Evolutionary conservation across 2,888 invertebrate genomes (phyloP), one percentile per base, ranked within the genome.

Genomic region (Tuta absoluta): DNA sequence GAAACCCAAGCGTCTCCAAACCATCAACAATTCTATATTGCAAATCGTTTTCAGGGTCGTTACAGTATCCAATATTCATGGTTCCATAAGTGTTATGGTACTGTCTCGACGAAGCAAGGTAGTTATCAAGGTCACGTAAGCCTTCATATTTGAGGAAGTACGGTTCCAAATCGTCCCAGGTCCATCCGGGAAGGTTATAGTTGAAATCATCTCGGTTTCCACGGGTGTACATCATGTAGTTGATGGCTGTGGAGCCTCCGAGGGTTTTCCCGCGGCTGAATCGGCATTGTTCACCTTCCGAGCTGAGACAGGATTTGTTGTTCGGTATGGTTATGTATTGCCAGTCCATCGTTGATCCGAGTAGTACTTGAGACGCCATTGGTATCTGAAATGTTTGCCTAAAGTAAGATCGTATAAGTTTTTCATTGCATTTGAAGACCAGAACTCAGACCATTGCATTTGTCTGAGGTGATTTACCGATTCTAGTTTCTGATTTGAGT

Each of bases 211-310:
- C 57, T 0, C 73, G 76, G 66, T 79, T 81, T 1, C 88, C 88
- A 37, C 89, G 81, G 1, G 78, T 76, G 72, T 86, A 86, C 68
- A 87, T 69, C 87, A 89, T 86, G 71, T 80, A 79, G 74, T 89
- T 89, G 70, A 84, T 82, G 71, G 77, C 77, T 62, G 87, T 82
- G 67, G 88, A 86, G 63, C 88, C 88, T 0, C 88, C 88, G 62
- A 89, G 82, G 33, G 82, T 79, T 65, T 79, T 81, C 65, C 89
- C 88, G 66, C 87, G 82, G 64, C 71, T 75, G 67, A 82, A 81
- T 56, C 76, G 77, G 66, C 88, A 88, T 65, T 72, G 72, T 19
- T 61, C 63, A 1, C 72, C 73, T 14, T 64, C 66, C 1, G 75
- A 77, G 5, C 80, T 72, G 28, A 86, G 75, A 62, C 87, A 89